phyloP scores from a whole-genome alignment of 2,113 vertebrate genomes.

The Columba janthina region DNA sequence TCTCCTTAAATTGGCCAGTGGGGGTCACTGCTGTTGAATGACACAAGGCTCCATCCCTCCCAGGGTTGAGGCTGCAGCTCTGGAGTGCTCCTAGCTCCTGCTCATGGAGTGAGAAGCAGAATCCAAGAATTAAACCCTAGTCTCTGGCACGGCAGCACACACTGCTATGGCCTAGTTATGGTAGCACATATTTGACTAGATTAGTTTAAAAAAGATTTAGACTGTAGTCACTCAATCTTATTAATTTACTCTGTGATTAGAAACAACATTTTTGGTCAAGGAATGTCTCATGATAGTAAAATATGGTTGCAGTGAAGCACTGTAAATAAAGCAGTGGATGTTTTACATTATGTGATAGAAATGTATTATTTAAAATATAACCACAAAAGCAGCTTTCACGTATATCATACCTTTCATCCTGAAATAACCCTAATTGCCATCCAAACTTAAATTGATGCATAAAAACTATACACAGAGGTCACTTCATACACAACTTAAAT shows the following conservation, averaged over 20 bases:
- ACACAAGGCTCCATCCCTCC: slow-evolving; percentile 85
- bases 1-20: slow-evolving; percentile 86
- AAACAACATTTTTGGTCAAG: slow-evolving; percentile 64
- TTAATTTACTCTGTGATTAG: slow-evolving; percentile 43
- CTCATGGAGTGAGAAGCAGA: slow-evolving; percentile 85
- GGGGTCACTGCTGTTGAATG: slow-evolving; percentile 84
- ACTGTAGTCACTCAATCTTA: slow-evolving; percentile 54
- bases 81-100: slow-evolving; percentile 83
- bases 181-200: slow-evolving; percentile 61
- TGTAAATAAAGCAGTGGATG: slow-evolving; percentile 57
- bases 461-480: slow-evolving; percentile 45
- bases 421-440: slow-evolving; percentile 40
- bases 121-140: slow-evolving; percentile 82
- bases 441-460: slow-evolving; percentile 18
- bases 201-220: slow-evolving; percentile 65
- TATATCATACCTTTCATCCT: slow-evolving; percentile 56
- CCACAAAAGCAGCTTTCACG: slow-evolving; percentile 60
- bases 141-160: slow-evolving; percentile 65
- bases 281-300: slow-evolving; percentile 45
- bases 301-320: slow-evolving; percentile 37
- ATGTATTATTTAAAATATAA: slow-evolving; percentile 56
- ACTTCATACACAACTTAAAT: slow-evolving; percentile 44
- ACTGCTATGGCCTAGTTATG: slow-evolving; percentile 54
- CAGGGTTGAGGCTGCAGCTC: slow-evolving; percentile 83
- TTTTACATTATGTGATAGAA: slow-evolving; percentile 63